A percentile compares a stretch with the other conserved stretches of the same genome.
Conservation (phyloP, 2,113 vertebrate genomes). For the Ascaphus truei region DNA sequence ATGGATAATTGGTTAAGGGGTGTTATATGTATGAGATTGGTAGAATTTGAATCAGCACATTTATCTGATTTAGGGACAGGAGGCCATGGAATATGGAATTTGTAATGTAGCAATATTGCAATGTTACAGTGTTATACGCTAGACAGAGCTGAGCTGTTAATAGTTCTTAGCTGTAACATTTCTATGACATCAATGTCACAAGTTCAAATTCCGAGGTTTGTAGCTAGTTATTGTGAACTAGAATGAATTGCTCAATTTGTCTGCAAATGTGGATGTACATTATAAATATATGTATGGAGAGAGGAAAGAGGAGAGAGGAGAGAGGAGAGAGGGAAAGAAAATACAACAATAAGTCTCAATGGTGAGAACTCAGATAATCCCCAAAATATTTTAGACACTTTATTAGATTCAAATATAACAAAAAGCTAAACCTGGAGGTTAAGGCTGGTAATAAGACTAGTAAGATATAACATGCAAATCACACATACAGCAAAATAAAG, state of each 20-base stretch:
- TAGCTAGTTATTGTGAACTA: background rate
- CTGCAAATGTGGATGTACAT: background rate
- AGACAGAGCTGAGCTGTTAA: slow-evolving; percentile 4
- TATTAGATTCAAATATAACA: no score
- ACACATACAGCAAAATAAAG: no score
- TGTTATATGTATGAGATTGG: slow-evolving; percentile 24
- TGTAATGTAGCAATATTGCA: slow-evolving; percentile 23
- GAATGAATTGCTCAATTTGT: background rate
- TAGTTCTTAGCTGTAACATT: slow-evolving; percentile 13
- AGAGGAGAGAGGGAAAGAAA: no score
- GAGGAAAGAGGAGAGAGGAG: no score
- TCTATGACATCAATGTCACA: slow-evolving; percentile 7
- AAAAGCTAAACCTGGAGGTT: no score
- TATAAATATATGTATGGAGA: background rate
- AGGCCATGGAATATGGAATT: slow-evolving; percentile 14
- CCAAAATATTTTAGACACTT: no score
- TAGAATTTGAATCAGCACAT: slow-evolving; percentile 17
- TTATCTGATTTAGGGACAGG: slow-evolving; percentile 30
- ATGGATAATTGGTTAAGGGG: background rate
- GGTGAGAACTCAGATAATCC: no score
- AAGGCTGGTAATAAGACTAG: no score
- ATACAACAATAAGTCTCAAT: no score
- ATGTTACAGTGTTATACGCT: slow-evolving; percentile 9
- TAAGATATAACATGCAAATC: no score
- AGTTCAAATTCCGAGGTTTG: slow-evolving; percentile 4